Conservation (phyloP, 2,888 invertebrate species). For the Agrotis clavis region DNA sequence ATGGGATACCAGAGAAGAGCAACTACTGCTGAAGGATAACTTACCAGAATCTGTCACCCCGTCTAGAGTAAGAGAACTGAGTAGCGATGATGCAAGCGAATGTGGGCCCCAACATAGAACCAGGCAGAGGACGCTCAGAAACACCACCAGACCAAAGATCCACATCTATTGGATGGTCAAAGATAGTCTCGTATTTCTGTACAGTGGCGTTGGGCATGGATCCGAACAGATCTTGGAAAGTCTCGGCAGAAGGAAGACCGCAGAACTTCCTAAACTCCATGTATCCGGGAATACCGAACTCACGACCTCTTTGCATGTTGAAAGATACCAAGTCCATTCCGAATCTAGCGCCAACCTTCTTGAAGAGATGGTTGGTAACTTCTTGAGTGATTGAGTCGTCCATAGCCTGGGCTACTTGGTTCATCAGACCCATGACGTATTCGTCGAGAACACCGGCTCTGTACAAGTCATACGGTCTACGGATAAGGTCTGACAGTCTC, state of each 20-base stretch:
- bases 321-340: constrained; percentile 98
- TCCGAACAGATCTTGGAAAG: constrained; percentile 95
- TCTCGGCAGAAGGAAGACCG: constrained; percentile 94
- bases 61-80: constrained; percentile 96
- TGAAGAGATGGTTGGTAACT: constrained; percentile 98
- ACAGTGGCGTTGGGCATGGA: constrained; percentile 97
- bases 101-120: constrained; percentile 98
- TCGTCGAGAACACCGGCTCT: constrained; percentile 97
- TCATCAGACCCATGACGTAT: constrained; percentile 98
- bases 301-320: constrained; percentile 98
- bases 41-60: constrained; percentile 98
- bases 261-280: constrained; percentile 98
- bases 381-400: constrained; percentile 97
- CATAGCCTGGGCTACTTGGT: constrained; percentile 98
- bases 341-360: constrained; percentile 94
- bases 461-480: constrained; percentile 97
- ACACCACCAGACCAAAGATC: constrained; percentile 99
- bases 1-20: neutral
- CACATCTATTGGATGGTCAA: constrained; percentile 97
- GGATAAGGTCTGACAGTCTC: constrained; percentile 96
- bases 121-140: constrained; percentile 96
- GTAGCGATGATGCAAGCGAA: constrained; percentile 98
- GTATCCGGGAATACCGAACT: constrained; percentile 97
- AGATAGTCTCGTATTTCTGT: constrained; percentile 95
- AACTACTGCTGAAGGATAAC: constrained; percentile 37